Evolutionary conservation across 2,797 vertebrate genomes (phyloP), one percentile per base, ranked within the genome.

Genomic region (Nannoperca obscura): DNA sequence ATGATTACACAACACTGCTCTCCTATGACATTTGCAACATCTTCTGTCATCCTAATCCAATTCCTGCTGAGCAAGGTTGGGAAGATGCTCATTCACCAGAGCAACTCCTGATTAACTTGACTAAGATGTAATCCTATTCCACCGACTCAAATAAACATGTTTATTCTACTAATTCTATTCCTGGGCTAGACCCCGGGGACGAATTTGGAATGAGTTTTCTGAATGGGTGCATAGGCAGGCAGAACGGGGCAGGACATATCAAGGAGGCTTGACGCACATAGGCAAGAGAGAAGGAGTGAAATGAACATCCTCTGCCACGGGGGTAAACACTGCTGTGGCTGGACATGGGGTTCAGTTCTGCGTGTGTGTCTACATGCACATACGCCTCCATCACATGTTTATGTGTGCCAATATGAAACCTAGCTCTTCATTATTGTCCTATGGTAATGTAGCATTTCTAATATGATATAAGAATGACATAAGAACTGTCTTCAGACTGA

Each of bases 311-410:
- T 68, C 62, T 67, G 86, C 89, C 88, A 88, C 47, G 2, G 88
- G 91, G 88, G 82, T 89, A 89, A 92, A 92, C 89, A 92, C 46
- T 76, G 68, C 70, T 76, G 63, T 4, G 20, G 75, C 44, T 3
- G 64, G 78, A 78, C 61, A n/a, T 30, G 20, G 47, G 9, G 27
- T 79, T 75, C 62, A 53, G 13, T 32, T 46, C 53, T 52, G n/a
- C 15, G 30, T 14, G 20, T 52, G 57, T 22, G 40, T 65, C 14
- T 50, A 50, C 66, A 71, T 8, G 46, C 14, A 36, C 32, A n/a
- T 3, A 46, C 14, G 34, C 59, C 67, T 22, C 36, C 19, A 50
- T 74, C 65, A 44, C 27, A 27, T 58, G 60, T 64, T 20, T 13
- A 10, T 52, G 38, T 15, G n/a, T 13, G 20, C 32, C 36, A 46